These are phyloP conservation scores for Mus minutoides DNA, from an alignment of 2,797 vertebrate genomes.

Conservation along the genomic window DNA sequence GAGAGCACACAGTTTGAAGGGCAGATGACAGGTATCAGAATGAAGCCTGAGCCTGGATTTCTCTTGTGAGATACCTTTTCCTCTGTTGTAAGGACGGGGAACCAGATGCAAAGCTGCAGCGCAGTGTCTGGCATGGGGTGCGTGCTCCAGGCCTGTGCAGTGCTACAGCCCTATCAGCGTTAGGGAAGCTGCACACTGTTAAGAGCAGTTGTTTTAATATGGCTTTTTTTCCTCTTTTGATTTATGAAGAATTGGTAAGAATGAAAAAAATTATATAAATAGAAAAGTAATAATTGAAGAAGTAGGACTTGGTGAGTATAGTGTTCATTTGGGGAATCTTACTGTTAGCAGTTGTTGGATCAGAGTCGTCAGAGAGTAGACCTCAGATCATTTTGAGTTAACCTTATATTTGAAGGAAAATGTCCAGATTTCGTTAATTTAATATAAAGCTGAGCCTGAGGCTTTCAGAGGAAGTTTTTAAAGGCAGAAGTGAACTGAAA, in stretches of 20 bases:
- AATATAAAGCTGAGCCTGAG: slow-evolving; percentile 30
- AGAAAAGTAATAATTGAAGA: slow-evolving; percentile 21
- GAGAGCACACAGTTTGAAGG: neutral
- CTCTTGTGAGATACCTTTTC: neutral
- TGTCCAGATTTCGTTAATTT: slow-evolving; percentile 48
- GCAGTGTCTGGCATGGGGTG: neutral
- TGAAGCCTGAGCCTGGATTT: neutral
- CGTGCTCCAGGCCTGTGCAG: neutral
- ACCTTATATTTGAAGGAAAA: slow-evolving; percentile 58
- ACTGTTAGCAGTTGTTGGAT: slow-evolving; percentile 22
- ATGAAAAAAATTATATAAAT: slow-evolving; percentile 27
- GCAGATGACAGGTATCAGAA: neutral
- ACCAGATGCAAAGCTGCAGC: rapidly evolving
- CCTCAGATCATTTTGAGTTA: neutral
- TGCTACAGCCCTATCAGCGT: no score
- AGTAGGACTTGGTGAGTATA: neutral
- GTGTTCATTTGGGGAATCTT: neutral
- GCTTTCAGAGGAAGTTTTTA: neutral
- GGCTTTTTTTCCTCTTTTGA: neutral
- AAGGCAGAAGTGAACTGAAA: slow-evolving; percentile 20
- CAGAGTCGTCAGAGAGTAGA: neutral
- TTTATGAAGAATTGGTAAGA: slow-evolving; percentile 36
- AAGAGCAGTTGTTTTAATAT: neutral
- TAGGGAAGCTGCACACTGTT: neutral
- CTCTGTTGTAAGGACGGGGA: neutral